Conservation (phyloP, 2,113 vertebrate species). For the Ranitomeya imitator region DNA sequence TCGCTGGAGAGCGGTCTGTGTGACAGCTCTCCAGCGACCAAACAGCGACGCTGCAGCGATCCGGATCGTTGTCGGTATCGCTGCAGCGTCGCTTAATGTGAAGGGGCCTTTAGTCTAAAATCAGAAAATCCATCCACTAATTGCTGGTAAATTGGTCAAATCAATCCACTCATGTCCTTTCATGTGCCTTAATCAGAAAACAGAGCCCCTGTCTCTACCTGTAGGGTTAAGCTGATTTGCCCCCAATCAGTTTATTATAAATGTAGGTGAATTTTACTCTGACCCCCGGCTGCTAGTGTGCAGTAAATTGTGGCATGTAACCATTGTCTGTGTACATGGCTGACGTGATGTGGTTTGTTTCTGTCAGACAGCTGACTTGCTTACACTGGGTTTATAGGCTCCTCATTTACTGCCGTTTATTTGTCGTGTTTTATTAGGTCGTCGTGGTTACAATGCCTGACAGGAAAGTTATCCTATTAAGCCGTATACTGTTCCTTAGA, state of each 20-base stretch:
- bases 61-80: no score
- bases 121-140: neutral
- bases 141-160: neutral
- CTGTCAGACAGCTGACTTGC: neutral
- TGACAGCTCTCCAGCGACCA: no score
- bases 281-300: neutral
- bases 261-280: neutral
- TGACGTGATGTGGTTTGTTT: constrained; percentile 12
- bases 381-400: neutral
- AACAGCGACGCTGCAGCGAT: no score
- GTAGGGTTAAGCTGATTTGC: neutral
- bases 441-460: neutral
- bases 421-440: neutral
- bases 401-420: neutral
- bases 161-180: neutral
- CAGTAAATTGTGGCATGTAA: neutral
- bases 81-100: no score
- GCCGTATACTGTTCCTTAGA: neutral
- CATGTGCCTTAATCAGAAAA: neutral
- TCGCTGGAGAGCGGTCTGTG: no score
- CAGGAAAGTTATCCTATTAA: neutral
- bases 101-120: no score
- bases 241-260: neutral
- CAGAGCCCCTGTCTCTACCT: neutral
- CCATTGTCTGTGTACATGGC: neutral